A percentile compares a stretch with the other conserved stretches of the same genome.
Evolutionary conservation across 1,140 invertebrate genomes (phyloP).

Genomic region (Drosophila oshimai): DNA sequence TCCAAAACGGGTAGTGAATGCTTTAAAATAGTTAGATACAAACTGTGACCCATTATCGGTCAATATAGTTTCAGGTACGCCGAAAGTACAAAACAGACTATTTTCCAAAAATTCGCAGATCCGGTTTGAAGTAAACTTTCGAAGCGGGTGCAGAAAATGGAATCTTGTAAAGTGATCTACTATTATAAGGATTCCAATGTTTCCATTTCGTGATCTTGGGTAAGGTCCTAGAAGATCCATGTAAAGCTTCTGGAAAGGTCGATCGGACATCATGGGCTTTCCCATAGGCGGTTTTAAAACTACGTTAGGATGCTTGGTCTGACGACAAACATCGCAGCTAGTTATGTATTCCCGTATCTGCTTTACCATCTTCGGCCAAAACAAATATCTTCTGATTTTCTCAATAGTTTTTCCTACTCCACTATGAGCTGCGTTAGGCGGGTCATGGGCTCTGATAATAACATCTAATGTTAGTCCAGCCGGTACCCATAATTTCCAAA

Average conservation of each 20-base stretch:
- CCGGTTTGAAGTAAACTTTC: neutral
- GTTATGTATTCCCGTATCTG: neutral
- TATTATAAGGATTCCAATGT: neutral
- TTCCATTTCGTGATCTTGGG: neutral
- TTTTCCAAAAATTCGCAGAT: slow-evolving; percentile 2
- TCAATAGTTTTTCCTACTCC: slow-evolving; percentile 1
- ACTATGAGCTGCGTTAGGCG: slow-evolving; percentile 1
- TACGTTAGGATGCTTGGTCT: slow-evolving; percentile 5
- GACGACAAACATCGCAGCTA: slow-evolving; percentile 6
- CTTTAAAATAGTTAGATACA: neutral
- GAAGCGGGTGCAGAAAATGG: neutral
- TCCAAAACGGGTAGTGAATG: slow-evolving; percentile 4
- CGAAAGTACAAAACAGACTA: neutral
- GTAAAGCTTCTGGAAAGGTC: neutral
- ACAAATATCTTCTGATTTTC: neutral
- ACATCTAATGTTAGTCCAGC: neutral
- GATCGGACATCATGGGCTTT: slow-evolving; percentile 3
- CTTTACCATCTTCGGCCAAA: slow-evolving; percentile 3
- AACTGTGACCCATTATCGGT: slow-evolving; percentile 1
- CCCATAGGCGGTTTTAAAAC: neutral
- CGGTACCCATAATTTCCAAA: neutral
- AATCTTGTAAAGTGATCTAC: slow-evolving; percentile 2
- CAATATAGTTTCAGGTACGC: neutral
- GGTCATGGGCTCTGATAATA: neutral
- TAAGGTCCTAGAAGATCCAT: neutral